A percentile compares a stretch with the other conserved stretches of the same genome.
Evolutionary conservation across 1,140 invertebrate species (phyloP).

Genomic region (Rhyzopertha dominica): DNA sequence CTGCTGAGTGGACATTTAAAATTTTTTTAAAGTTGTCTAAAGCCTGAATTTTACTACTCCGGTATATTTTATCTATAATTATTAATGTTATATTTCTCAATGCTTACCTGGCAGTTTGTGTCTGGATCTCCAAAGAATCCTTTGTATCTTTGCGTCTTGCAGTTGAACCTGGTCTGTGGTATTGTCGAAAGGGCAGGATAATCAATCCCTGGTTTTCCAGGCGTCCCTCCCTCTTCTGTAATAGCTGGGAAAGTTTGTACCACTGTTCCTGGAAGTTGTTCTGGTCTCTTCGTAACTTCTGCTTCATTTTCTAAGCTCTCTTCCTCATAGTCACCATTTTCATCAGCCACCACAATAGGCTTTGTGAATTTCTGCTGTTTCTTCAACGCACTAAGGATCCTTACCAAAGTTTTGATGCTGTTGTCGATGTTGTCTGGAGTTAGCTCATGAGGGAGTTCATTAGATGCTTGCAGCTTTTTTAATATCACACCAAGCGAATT

Average conservation of each 20-base stretch:
- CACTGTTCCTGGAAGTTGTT: conserved; percentile 18
- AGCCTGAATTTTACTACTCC: no score
- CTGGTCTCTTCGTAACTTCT: conserved; percentile 19
- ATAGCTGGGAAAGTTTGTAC: conserved; percentile 32
- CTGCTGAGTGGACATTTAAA: no score
- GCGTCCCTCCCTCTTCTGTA: conserved; percentile 58
- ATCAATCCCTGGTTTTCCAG: conserved; percentile 73
- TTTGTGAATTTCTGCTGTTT: conserved; percentile 41
- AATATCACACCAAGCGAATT: conserved; percentile 52
- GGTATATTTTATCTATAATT: no score
- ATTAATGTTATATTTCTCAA: no score
- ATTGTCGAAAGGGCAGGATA: conserved; percentile 74
- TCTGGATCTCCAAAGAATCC: conserved; percentile 87
- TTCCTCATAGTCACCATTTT: conserved; percentile 19
- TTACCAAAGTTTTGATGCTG: conserved; percentile 68
- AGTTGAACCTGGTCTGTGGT: conserved; percentile 73
- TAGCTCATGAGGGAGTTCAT: conserved; percentile 66
- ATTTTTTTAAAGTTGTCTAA: no score
- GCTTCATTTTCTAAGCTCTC: conserved; percentile 30
- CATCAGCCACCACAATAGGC: conserved; percentile 35
- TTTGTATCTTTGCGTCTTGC: conserved; percentile 79
- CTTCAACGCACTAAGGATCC: conserved; percentile 63
- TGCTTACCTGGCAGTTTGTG: conserved; percentile 73
- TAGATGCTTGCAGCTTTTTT: conserved; percentile 63
- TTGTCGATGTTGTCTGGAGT: conserved; percentile 70